Evolutionary conservation across 2,888 invertebrate species (phyloP).

Genomic region (Luperina nickerlii): DNA sequence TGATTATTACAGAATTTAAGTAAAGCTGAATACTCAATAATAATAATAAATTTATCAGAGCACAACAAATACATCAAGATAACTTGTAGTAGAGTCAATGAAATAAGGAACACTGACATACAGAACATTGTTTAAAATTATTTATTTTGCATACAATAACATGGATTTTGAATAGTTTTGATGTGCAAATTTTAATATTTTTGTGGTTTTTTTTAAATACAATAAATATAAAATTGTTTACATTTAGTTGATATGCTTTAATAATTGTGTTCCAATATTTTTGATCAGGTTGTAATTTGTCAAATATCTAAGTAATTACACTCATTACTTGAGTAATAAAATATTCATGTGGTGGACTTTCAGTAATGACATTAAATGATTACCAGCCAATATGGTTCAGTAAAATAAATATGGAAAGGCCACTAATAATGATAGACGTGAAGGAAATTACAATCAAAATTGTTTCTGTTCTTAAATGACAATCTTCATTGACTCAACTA

Average conservation of each 20-base stretch:
- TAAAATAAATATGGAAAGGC: slow-evolving; percentile 1
- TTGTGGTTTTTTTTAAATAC: background rate
- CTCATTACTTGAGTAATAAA: background rate
- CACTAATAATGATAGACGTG: background rate
- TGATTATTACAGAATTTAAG: background rate
- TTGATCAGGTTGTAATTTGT: background rate
- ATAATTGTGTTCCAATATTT: background rate
- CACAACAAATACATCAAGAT: slow-evolving; percentile 42
- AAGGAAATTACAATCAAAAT: background rate
- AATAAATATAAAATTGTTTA: background rate
- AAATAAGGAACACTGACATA: slow-evolving; percentile 19
- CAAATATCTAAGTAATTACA: background rate
- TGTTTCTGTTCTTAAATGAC: background rate
- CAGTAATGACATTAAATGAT: slow-evolving; percentile 6
- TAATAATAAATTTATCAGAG: slow-evolving; percentile 46
- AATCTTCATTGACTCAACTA: slow-evolving; percentile 53
- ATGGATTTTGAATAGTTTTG: background rate
- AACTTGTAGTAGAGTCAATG: slow-evolving; percentile 53
- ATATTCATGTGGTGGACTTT: slow-evolving; percentile 1
- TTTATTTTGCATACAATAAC: background rate
- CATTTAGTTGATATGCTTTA: slow-evolving; percentile 3
- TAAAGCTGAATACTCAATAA: slow-evolving; percentile 29
- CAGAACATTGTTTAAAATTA: background rate
- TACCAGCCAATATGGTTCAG: background rate
- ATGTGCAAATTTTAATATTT: background rate